These are phyloP conservation scores for Leucophora obtusa DNA, from an alignment of 2,888 invertebrate genomes.

Conservation along the genomic window DNA sequence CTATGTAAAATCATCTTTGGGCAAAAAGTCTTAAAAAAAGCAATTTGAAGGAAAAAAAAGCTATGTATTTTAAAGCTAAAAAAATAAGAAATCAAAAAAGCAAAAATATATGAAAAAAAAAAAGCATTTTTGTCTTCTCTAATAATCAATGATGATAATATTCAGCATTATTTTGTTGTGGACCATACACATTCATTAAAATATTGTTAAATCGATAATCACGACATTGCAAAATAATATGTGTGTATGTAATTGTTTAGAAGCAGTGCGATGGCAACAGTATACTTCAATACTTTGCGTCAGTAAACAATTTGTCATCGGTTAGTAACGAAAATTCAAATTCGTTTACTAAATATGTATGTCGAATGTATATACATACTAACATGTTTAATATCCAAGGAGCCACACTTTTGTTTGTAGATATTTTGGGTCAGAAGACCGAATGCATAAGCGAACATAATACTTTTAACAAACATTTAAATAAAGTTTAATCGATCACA, in stretches of 20 bases:
- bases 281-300: not conserved
- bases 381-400: no score
- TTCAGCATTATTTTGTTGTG: not conserved
- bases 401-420: not conserved
- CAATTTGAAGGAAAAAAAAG: no score
- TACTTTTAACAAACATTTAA: not conserved
- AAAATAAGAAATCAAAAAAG: no score
- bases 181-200: not conserved
- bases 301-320: conserved; percentile 34
- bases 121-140: no score
- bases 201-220: conserved; percentile 37
- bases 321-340: conserved; percentile 23
- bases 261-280: conserved; percentile 33
- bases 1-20: no score
- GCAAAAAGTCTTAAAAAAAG: no score
- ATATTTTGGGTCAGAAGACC: conserved; percentile 21
- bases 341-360: not conserved
- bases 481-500: conserved; percentile 45
- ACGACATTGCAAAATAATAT: no score
- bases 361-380: no score
- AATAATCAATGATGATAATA: no score
- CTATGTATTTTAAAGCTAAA: no score
- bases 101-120: no score
- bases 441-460: not conserved
- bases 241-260: not conserved